Conservation (phyloP, 2,797 vertebrate species). For the Crocidura indochinensis region DNA sequence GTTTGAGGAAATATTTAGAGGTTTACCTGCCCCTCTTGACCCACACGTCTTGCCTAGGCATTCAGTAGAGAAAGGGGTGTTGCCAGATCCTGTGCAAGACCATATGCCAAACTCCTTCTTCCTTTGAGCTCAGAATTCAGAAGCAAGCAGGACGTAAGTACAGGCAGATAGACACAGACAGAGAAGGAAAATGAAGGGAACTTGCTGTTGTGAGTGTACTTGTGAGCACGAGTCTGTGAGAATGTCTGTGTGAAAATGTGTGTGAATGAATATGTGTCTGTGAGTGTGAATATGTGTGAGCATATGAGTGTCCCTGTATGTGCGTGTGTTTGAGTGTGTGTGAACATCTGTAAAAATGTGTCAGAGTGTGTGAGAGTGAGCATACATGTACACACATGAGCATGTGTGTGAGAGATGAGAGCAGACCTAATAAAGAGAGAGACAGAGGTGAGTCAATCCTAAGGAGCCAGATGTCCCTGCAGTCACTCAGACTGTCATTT, state of each 20-base stretch:
- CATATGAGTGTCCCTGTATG: not conserved
- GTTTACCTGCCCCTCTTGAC: accelerated
- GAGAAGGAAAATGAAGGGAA: not conserved
- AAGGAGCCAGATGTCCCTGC: not conserved
- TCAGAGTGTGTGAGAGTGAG: no score
- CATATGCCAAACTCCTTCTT: not conserved
- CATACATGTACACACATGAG: no score
- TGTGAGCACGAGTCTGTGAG: no score
- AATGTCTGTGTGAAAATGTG: no score
- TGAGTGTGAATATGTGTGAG: no score
- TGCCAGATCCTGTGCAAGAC: not conserved
- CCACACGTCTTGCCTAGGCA: not conserved
- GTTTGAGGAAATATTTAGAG: not conserved
- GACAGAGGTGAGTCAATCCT: not conserved
- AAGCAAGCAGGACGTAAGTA: accelerated
- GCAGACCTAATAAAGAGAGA: not conserved
- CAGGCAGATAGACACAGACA: not conserved
- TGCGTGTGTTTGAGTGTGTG: not conserved
- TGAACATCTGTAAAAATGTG: no score
- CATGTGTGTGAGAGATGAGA: no score
- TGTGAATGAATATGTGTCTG: no score
- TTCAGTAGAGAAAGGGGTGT: not conserved
- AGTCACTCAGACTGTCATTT: not conserved
- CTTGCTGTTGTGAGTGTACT: no score
- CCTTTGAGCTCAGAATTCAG: not conserved